These are phyloP conservation scores for Adelphocoris suturalis DNA, from an alignment of 2,888 invertebrate genomes.

Conservation along the genomic window DNA sequence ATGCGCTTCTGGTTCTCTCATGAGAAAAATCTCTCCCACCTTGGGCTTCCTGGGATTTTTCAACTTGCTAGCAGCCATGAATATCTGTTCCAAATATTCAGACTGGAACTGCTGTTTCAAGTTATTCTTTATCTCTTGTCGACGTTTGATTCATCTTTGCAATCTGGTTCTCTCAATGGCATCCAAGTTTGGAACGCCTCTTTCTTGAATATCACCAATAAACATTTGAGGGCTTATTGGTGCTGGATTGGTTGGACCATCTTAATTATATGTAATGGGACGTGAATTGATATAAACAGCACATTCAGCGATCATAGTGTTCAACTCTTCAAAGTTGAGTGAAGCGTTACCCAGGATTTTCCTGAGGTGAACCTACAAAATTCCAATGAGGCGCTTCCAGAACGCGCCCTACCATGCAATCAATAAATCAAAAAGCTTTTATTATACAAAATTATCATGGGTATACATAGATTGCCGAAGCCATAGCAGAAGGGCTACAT, in stretches of 20 bases:
- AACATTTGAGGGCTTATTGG: conserved; percentile 43
- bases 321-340: conserved; percentile 62
- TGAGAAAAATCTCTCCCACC: too few relatives aligned
- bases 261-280: conserved; percentile 68
- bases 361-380: conserved; percentile 63
- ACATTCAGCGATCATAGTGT: conserved; percentile 70
- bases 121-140: background rate
- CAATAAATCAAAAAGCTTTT: too few relatives aligned
- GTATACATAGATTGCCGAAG: too few relatives aligned
- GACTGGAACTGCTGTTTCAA: background rate
- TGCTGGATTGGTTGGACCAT: background rate
- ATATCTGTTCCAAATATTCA: conserved; percentile 9
- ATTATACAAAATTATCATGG: too few relatives aligned
- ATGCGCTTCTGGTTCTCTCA: too few relatives aligned
- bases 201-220: background rate
- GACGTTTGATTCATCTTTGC: background rate
- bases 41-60: too few relatives aligned
- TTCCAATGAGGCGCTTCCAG: background rate
- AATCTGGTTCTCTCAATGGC: conserved; percentile 29
- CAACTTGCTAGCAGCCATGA: too few relatives aligned
- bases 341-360: conserved; percentile 52
- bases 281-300: conserved; percentile 67
- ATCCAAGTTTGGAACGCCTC: conserved; percentile 45
- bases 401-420: conserved; percentile 13
- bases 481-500: too few relatives aligned